phyloP scores from a whole-genome alignment of 2,113 vertebrate species.

The cattle (Bos taurus) region ARS-UCD2.0 NC_037334.1:29940501-29941000 shows the following conservation, averaged over 20 bases:
- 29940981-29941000: background rate
- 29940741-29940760: background rate
- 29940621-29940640: constrained; percentile 48
- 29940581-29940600: constrained; percentile 73
- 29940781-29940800: background rate
- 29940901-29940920: background rate
- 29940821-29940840: background rate
- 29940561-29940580: constrained; percentile 74
- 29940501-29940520: background rate
- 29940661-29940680: constrained; percentile 1
- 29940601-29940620: constrained; percentile 41
- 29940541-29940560: constrained; percentile 18
- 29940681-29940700: background rate
- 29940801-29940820: background rate
- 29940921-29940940: background rate
- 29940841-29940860: background rate
- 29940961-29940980: background rate
- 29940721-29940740: background rate
- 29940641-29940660: constrained; percentile 65
- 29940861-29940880: background rate
- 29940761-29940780: background rate
- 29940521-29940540: constrained; percentile 2
- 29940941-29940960: background rate
- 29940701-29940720: background rate
- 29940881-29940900: background rate